Percentiles rank a stretch among this genome's conserved stretches.
These are phyloP conservation scores for Mus spretus DNA, from an alignment of 2,797 vertebrate genomes.

Conservation along the genomic window DNA sequence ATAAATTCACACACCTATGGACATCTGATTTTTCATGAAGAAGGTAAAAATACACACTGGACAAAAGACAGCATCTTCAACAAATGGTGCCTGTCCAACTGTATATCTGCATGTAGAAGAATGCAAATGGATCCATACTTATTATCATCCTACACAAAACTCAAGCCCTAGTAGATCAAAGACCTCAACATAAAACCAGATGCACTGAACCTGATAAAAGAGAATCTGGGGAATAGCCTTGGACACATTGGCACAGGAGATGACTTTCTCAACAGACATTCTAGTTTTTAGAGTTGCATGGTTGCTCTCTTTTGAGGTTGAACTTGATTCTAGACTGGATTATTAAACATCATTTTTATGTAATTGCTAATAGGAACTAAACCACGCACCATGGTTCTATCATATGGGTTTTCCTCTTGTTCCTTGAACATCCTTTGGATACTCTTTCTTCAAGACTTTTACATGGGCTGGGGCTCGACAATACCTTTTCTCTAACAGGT, in stretches of 20 bases:
- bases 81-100: background rate
- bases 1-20: background rate
- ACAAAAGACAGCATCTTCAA: background rate
- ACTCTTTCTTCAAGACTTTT: background rate
- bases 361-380: background rate
- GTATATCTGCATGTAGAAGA: no score
- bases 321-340: background rate
- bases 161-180: background rate
- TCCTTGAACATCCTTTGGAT: background rate
- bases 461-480: accelerated
- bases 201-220: background rate
- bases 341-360: background rate
- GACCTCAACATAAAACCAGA: background rate
- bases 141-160: background rate
- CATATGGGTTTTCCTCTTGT: background rate
- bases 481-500: background rate
- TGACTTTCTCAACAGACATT: background rate
- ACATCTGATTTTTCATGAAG: background rate
- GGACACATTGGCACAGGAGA: background rate
- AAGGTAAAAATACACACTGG: background rate
- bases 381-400: background rate
- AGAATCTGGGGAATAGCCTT: background rate
- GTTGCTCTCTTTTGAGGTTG: background rate
- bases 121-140: background rate
- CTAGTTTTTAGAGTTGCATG: background rate